phyloP scores from a whole-genome alignment of 1,140 invertebrate species.

The Halictus rubicundus region DNA sequence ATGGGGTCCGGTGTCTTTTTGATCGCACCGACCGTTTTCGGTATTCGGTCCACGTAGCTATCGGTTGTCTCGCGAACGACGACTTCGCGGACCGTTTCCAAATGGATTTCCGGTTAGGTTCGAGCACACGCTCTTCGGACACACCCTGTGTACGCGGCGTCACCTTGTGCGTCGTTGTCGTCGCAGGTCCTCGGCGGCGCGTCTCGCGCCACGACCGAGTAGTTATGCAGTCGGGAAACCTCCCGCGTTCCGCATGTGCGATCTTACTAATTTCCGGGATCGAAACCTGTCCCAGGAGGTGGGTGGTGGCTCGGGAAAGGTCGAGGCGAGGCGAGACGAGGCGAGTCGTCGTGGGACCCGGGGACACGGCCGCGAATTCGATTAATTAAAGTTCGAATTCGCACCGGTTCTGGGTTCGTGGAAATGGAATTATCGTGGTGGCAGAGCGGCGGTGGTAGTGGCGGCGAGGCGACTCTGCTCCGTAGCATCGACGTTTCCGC shows the following conservation, averaged over 20 bases:
- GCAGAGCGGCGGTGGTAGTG: slow-evolving; percentile 27
- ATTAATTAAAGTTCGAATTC: slow-evolving; percentile 79
- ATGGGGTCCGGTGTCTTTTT: no score
- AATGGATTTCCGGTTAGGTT: no score
- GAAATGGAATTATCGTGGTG: slow-evolving; percentile 76
- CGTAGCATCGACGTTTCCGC: slow-evolving; percentile 42
- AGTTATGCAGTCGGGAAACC: slow-evolving; percentile 44
- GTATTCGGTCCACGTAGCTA: no score
- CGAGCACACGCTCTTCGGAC: no score
- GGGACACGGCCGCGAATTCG: slow-evolving; percentile 64
- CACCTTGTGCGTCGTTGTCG: not conserved
- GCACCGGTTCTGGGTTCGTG: slow-evolving; percentile 62
- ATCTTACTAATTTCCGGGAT: slow-evolving; percentile 76
- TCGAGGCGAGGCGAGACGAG: no score
- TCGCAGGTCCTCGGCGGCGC: no score
- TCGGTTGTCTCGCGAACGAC: no score
- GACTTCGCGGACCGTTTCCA: no score
- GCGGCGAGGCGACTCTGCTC: slow-evolving; percentile 5
- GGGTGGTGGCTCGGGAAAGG: not conserved
- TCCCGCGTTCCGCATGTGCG: slow-evolving; percentile 61
- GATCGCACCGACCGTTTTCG: no score
- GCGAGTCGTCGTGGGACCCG: slow-evolving; percentile 22
- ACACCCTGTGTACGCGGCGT: no score
- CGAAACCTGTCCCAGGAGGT: slow-evolving; percentile 49
- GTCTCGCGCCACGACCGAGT: not conserved